These are phyloP conservation scores for Ophonus ardosiacus DNA, from an alignment of 2,888 invertebrate species.

Conservation along the genomic window DNA sequence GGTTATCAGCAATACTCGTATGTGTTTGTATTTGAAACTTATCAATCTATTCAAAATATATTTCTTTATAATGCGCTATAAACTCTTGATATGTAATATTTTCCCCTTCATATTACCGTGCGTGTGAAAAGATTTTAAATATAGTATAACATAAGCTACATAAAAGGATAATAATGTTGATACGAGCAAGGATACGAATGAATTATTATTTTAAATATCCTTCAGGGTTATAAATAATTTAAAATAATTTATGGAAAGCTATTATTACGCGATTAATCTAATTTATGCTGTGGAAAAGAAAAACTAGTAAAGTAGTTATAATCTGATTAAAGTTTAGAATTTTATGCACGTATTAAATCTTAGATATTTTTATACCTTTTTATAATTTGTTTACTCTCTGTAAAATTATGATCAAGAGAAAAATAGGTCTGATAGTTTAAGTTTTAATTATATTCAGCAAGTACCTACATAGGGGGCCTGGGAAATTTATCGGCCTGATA, in stretches of 20 bases:
- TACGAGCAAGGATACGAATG: conserved; percentile 25
- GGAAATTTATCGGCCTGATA: too few species aligned
- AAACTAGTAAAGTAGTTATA: conserved; percentile 10
- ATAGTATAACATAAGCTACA: not conserved
- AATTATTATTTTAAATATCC: conserved; percentile 46
- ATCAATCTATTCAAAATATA: too few species aligned
- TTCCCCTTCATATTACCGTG: not conserved
- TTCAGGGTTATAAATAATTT: conserved; percentile 33
- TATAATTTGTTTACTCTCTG: not conserved
- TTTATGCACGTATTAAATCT: conserved; percentile 10
- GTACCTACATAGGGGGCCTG: too few species aligned
- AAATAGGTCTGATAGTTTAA: too few species aligned
- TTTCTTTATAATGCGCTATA: too few species aligned
- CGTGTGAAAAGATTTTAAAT: not conserved
- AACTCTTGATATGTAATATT: not conserved
- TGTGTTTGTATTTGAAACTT: too few species aligned
- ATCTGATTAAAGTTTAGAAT: conserved; percentile 29
- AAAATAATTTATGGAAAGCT: conserved; percentile 32
- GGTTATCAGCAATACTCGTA: too few species aligned
- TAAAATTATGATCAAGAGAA: too few species aligned
- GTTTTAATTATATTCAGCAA: too few species aligned
- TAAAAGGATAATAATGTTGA: conserved; percentile 22
- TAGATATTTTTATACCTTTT: not conserved
- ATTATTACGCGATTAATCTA: conserved; percentile 34
- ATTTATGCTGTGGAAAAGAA: conserved; percentile 35